Conservation (phyloP, 2,113 vertebrate genomes). For the Pristiophorus japonicus region DNA sequence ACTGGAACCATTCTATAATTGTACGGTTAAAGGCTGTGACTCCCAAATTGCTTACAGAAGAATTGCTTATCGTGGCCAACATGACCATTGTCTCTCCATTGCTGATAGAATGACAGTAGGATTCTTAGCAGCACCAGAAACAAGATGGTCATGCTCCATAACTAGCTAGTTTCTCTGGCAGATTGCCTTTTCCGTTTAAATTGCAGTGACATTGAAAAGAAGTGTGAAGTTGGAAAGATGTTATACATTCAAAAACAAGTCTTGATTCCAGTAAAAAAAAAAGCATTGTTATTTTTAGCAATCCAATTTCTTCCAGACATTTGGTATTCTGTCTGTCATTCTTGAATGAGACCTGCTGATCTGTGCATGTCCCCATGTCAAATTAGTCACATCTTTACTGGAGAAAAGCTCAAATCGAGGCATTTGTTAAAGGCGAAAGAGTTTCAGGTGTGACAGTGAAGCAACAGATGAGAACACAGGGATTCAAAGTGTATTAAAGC, state of each 20-base stretch:
- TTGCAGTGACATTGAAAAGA: background rate
- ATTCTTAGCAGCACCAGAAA: background rate
- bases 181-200: background rate
- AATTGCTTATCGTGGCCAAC: background rate
- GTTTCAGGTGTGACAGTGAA: background rate
- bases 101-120: background rate
- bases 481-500: background rate
- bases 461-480: background rate
- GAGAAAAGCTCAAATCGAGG: background rate
- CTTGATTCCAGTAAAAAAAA: background rate
- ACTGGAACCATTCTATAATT: too few species aligned
- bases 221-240: background rate
- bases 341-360: background rate
- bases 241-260: background rate
- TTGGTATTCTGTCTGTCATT: background rate
- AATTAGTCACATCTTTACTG: background rate
- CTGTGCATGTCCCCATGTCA: background rate
- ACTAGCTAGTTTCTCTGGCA: background rate
- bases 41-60: background rate
- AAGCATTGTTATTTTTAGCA: background rate
- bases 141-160: background rate
- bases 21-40: background rate
- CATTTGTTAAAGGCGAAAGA: background rate
- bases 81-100: too few species aligned
- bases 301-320: background rate